Percentiles rank a stretch among this genome's conserved stretches.
Evolutionary conservation across 2,113 vertebrate genomes (phyloP).

Genomic region (Riparia riparia): DNA sequence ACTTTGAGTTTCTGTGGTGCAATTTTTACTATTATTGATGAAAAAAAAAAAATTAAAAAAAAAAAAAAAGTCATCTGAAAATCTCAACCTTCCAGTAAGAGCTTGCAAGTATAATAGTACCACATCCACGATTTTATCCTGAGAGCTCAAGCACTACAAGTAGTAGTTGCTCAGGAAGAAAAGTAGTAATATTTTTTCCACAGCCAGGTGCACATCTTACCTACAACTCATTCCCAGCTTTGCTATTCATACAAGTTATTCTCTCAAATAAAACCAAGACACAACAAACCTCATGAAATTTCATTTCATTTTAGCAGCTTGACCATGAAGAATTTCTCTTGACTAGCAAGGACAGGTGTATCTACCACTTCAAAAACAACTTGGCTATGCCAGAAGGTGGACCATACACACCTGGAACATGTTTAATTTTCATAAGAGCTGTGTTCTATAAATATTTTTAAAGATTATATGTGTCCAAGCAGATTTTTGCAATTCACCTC

Average conservation of each 20-base stretch:
- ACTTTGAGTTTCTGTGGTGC: neutral
- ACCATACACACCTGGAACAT: constrained; percentile 69
- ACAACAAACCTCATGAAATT: neutral
- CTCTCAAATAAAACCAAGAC: neutral
- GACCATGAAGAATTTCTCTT: constrained; percentile 25
- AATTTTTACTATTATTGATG: neutral
- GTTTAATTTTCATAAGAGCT: constrained; percentile 72
- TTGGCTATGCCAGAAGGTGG: neutral
- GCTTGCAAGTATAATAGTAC: neutral
- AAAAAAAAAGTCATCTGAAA: neutral
- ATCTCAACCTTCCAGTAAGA: neutral
- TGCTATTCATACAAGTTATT: neutral
- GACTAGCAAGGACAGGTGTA: constrained; percentile 55
- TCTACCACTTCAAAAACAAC: constrained; percentile 40
- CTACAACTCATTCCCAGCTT: neutral
- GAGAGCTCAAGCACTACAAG: neutral
- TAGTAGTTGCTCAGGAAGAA: neutral
- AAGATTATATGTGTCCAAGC: constrained; percentile 48
- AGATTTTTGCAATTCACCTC: constrained; percentile 60
- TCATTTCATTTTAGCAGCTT: constrained; percentile 27
- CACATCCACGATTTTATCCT: neutral
- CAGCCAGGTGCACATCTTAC: neutral
- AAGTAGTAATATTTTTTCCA: neutral
- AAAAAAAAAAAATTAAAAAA: neutral
- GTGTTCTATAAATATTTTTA: constrained; percentile 64